Evolutionary conservation across 2,113 vertebrate genomes (phyloP).

Genomic region (Monopterus albus): DNA sequence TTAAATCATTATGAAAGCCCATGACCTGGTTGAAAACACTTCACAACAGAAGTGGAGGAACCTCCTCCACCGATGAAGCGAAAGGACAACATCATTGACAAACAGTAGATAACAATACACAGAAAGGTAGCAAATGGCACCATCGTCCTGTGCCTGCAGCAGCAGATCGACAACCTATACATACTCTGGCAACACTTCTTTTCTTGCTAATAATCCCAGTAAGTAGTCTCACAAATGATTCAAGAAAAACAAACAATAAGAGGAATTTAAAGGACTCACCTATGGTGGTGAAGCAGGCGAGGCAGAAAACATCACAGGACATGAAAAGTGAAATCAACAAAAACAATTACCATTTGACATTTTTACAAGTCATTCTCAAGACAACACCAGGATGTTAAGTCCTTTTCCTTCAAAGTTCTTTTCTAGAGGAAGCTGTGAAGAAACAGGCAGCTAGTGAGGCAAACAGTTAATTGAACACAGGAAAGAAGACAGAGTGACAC

Average conservation of each 20-base stretch:
- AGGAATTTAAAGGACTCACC: slow-evolving; percentile 66
- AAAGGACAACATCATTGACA: too few relatives aligned
- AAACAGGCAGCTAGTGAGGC: slow-evolving; percentile 38
- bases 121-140: not conserved
- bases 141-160: too few relatives aligned
- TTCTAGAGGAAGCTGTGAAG: slow-evolving; percentile 12
- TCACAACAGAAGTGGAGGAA: too few relatives aligned
- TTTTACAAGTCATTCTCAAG: too few relatives aligned
- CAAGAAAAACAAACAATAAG: not conserved
- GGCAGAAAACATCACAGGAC: slow-evolving; percentile 42
- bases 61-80: too few relatives aligned
- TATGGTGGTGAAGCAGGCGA: slow-evolving; percentile 20
- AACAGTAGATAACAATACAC: too few relatives aligned
- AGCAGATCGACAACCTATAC: not conserved
- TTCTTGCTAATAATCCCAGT: not conserved
- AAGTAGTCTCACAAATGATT: not conserved
- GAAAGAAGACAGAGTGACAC: slow-evolving; percentile 32
- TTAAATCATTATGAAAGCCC: too few relatives aligned
- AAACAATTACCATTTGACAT: slow-evolving; percentile 44
- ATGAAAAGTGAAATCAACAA: slow-evolving; percentile 60
- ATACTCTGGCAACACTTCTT: not conserved
- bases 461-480: slow-evolving; percentile 47
- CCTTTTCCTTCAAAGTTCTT: slow-evolving; percentile 7
- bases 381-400: slow-evolving; percentile 7
- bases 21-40: too few relatives aligned